These are phyloP conservation scores for Temnopleurus reevesii DNA, from an alignment of 53 echinoderm and acorn worm genomes.

Conservation along the genomic window DNA sequence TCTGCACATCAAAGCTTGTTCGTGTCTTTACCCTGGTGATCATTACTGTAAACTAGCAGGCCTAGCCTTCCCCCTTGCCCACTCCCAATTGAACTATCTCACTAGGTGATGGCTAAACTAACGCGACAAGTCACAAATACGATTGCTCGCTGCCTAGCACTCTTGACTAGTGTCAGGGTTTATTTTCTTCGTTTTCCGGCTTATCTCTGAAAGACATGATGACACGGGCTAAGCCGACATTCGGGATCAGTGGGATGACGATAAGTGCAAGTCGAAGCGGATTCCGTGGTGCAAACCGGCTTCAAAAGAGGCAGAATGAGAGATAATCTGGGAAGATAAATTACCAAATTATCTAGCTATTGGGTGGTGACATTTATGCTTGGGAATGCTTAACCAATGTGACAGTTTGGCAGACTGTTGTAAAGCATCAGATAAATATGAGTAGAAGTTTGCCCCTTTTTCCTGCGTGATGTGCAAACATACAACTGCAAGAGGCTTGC, in stretches of 20 bases:
- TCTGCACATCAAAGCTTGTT: neutral
- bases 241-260: constrained; percentile 53
- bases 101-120: constrained; percentile 6
- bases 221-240: constrained; percentile 49
- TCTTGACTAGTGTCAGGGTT: constrained; percentile 35
- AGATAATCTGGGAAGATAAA: constrained; percentile 58
- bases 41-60: neutral
- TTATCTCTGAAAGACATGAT: constrained; percentile 52
- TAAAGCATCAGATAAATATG: constrained; percentile 36
- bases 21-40: neutral
- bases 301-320: constrained; percentile 8
- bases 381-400: constrained; percentile 20
- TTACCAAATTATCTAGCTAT: constrained; percentile 58
- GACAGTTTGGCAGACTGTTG: constrained; percentile 49
- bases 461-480: neutral
- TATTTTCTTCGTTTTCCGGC: constrained; percentile 49
- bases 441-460: constrained; percentile 14
- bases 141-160: constrained; percentile 21
- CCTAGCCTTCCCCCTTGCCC: neutral
- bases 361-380: constrained; percentile 57
- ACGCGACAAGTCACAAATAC: constrained; percentile 49
- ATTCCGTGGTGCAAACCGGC: constrained; percentile 1
- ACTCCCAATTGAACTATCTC: constrained; percentile 46
- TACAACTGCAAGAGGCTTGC: neutral
- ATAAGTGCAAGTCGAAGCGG: constrained; percentile 22